Percentiles rank a stretch among this genome's conserved stretches.
phyloP scores from a whole-genome alignment of 2,888 invertebrate genomes.

The Tipula confusa region DNA sequence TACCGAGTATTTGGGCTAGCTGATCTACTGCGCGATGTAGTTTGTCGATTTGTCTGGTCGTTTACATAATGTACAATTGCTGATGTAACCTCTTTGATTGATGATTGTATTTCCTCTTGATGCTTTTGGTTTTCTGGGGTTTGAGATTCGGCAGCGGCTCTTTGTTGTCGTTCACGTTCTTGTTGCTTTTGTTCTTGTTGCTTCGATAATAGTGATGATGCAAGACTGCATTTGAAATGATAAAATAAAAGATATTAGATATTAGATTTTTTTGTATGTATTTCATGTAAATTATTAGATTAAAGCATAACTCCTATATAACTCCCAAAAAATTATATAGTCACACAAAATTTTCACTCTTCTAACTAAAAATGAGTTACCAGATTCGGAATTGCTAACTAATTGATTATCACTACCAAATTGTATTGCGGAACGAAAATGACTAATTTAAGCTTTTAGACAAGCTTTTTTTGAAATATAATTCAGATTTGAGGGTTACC shows the following conservation, averaged over 20 bases:
- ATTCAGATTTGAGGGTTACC: no score
- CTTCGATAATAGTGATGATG: constrained; percentile 60
- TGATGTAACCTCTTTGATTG: constrained; percentile 88
- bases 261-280: background rate
- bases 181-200: constrained; percentile 45
- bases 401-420: no score
- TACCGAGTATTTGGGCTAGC: constrained; percentile 50
- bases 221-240: constrained; percentile 53
- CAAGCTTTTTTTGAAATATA: no score
- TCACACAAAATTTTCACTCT: no score
- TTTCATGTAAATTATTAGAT: no score
- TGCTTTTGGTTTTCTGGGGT: constrained; percentile 47
- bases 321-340: no score
- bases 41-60: constrained; percentile 59
- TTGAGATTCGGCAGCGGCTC: constrained; percentile 49
- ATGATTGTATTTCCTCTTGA: constrained; percentile 69
- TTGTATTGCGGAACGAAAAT: no score
- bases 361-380: no score
- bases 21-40: constrained; percentile 49
- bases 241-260: background rate
- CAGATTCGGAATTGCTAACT: no score
- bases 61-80: constrained; percentile 89
- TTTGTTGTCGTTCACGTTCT: constrained; percentile 44
- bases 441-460: no score
- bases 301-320: no score